A percentile compares a stretch with the other conserved stretches of the same genome.
These are phyloP conservation scores for Arizona elegans DNA, from an alignment of 2,113 vertebrate species.

Conservation along the genomic window DNA sequence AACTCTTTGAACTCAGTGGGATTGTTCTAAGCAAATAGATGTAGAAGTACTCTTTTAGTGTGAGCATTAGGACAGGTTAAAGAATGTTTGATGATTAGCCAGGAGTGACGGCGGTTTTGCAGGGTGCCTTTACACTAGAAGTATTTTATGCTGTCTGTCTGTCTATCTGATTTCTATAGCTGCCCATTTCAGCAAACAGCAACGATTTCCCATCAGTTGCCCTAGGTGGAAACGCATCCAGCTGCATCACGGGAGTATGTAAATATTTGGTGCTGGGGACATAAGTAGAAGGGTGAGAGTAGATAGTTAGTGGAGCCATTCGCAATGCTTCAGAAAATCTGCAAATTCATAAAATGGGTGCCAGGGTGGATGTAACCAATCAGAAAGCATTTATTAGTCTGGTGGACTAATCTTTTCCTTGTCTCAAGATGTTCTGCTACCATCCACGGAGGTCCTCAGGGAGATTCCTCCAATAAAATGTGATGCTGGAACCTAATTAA, in stretches of 20 bases:
- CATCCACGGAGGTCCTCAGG: not conserved
- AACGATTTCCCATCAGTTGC: not conserved
- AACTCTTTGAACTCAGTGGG: not conserved
- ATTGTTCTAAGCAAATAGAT: not conserved
- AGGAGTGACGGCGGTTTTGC: not conserved
- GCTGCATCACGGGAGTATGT: not conserved
- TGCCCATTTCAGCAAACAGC: not conserved
- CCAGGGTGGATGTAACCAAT: not conserved
- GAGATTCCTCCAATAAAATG: not conserved
- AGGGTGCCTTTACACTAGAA: not conserved
- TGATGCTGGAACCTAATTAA: not conserved
- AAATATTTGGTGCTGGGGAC: not conserved
- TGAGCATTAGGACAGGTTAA: not conserved
- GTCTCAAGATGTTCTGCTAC: not conserved
- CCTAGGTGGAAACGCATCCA: not conserved
- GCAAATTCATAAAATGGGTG: not conserved
- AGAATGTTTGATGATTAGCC: not conserved
- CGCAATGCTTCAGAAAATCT: not conserved
- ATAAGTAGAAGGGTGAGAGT: not conserved
- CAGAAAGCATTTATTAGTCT: not conserved
- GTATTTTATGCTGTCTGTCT: not conserved
- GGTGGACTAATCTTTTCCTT: not conserved
- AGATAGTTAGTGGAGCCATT: not conserved
- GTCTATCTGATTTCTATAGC: not conserved
- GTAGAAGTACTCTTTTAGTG: not conserved